Percentiles rank a stretch among this genome's conserved stretches.
Conservation (phyloP, 2,888 invertebrate species). For the Limnephilus auricula region DNA sequence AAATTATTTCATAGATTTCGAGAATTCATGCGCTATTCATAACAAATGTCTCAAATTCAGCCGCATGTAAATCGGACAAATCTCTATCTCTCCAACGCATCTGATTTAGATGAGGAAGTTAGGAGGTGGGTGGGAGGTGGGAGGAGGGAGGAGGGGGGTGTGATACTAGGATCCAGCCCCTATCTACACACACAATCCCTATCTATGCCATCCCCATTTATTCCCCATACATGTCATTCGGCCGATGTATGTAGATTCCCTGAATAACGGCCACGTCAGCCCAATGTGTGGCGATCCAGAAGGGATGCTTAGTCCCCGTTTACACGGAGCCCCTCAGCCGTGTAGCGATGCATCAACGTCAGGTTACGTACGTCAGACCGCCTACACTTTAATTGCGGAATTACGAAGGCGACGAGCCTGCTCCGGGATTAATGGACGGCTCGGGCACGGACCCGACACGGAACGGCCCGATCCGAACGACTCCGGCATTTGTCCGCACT, state of each 20-base stretch:
- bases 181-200: not conserved
- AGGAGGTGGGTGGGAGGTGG: no score
- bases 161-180: not conserved
- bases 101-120: not conserved
- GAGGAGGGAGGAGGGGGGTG: not conserved
- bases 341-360: constrained; percentile 80
- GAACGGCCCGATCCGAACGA: not conserved
- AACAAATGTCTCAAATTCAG: not conserved
- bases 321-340: constrained; percentile 65
- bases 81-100: not conserved
- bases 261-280: constrained; percentile 77
- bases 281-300: constrained; percentile 75
- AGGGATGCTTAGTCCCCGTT: constrained; percentile 53
- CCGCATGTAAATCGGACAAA: constrained; percentile 7
- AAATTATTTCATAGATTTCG: not conserved
- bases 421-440: constrained; percentile 35
- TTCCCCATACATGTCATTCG: not conserved
- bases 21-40: not conserved
- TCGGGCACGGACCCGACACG: not conserved
- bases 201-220: no score
- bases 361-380: constrained; percentile 70
- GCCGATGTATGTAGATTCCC: constrained; percentile 67
- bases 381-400: constrained; percentile 64
- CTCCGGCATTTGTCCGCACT: not conserved
- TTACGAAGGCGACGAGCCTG: constrained; percentile 48